Evolutionary conservation across 2,113 vertebrate species (phyloP).

Genomic region (Centropus bengalensis): DNA sequence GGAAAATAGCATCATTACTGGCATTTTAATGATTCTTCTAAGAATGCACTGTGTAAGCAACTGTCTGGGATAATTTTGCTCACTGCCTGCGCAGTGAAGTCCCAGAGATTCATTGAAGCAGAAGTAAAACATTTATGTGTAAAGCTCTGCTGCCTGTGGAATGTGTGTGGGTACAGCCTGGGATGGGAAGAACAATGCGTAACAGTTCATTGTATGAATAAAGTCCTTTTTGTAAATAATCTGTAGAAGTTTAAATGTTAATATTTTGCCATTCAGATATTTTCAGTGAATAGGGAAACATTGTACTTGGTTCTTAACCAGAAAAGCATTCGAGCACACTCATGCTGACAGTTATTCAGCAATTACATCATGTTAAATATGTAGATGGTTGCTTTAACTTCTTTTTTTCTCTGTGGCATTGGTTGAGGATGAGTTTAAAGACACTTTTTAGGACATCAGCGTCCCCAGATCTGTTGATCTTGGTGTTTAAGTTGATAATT

Average conservation of each 20-base stretch:
- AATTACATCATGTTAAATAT: background rate
- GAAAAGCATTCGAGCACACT: background rate
- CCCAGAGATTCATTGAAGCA: background rate
- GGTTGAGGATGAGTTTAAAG: no score
- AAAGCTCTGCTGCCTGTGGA: background rate
- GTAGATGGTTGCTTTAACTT: no score
- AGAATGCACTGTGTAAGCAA: background rate
- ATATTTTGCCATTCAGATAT: background rate
- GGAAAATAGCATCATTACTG: background rate
- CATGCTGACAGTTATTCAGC: background rate
- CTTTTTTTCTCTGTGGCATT: no score
- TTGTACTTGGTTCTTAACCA: background rate
- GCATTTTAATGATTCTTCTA: background rate
- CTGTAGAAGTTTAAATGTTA: background rate
- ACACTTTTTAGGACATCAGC: no score
- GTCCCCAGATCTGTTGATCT: background rate
- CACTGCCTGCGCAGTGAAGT: background rate
- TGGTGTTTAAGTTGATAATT: background rate
- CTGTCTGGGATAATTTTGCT: background rate
- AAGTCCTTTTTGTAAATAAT: background rate
- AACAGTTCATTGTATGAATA: background rate
- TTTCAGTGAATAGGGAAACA: background rate
- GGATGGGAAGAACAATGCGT: background rate
- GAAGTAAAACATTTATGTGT: background rate
- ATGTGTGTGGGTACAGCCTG: background rate